Percentiles rank a stretch among this genome's conserved stretches.
These are phyloP conservation scores for Perithous albicinctus DNA, from an alignment of 2,888 invertebrate genomes.

Conservation along the genomic window DNA sequence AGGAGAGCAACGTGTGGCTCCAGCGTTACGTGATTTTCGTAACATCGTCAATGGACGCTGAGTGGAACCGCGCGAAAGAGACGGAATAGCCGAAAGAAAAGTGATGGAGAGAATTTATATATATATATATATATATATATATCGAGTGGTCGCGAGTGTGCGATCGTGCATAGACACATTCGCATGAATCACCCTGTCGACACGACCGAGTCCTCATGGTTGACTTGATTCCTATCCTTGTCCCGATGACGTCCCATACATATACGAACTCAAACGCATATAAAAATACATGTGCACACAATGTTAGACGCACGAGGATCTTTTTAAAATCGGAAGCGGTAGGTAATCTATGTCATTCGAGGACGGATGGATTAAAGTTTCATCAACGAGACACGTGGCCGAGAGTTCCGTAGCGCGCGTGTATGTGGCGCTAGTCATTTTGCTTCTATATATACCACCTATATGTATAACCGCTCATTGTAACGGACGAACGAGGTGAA, in stretches of 20 bases:
- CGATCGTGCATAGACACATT: conserved; percentile 7
- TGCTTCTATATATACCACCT: background rate
- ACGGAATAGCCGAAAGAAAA: background rate
- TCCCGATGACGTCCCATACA: background rate
- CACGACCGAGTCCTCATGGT: background rate
- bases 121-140: no score
- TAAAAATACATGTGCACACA: background rate
- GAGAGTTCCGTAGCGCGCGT: conserved; percentile 4
- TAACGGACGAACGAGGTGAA: conserved; percentile 8
- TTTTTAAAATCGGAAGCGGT: conserved; percentile 55
- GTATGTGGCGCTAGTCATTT: conserved; percentile 44
- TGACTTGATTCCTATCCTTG: background rate
- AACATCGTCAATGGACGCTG: conserved; percentile 26
- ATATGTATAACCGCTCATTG: no score
- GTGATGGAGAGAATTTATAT: background rate
- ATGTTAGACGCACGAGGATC: conserved; percentile 40
- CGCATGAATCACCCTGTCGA: conserved; percentile 22
- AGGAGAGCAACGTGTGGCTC: background rate
- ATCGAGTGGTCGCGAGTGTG: background rate
- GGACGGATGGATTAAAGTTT: conserved; percentile 58
- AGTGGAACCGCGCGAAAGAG: background rate
- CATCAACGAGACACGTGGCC: conserved; percentile 51
- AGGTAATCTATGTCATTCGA: conserved; percentile 51
- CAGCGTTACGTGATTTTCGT: conserved; percentile 34
- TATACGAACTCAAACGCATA: background rate